Evolutionary conservation across 2,113 vertebrate species (phyloP), one percentile per base, ranked within the genome.

Genomic region (Hippocampus zosterae): DNA sequence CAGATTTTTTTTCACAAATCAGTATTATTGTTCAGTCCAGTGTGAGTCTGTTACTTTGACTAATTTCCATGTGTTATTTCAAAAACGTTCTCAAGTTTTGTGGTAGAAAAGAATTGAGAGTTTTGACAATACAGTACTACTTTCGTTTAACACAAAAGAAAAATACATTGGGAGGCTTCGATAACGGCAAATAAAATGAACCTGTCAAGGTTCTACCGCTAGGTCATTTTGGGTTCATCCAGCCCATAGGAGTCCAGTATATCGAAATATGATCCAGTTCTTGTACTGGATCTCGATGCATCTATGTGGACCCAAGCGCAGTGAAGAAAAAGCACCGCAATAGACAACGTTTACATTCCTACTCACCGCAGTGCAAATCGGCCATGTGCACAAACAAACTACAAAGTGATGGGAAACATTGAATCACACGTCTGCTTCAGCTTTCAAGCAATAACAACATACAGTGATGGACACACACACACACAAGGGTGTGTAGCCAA

Each of bases 321-420:
- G 21, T 19, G 19, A 37, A 62, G 27, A 40, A 37, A 62, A 62
- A 62, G 10, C 18, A 9, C 8, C 59, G 19, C 59, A 61, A 2
- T 18, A n/a, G 60, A 41, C 60, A 21, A 41, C 2, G 33, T 40
- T 62, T 62, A 62, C 60, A 62, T 62, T 62, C 60, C 60, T 40
- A 8, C 60, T 41, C 33, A 18, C 60, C 60, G 33, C 60, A 21
- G 33, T 62, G 33, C 33, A 62, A 62, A 41, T n/a, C 12, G 60
- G 11, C 60, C 19, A 19, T 62, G 60, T 41, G 60, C 60, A 62
- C 33, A 62, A 62, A 62, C 33, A 62, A 62, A 62, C 60, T 40
- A 62, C 60, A 62, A 62, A 62, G 60, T 62, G 60, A 21, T 19
- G 60, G 19, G 33, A 40, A 62, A 41, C 19, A 12, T 41, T 62